phyloP scores from a whole-genome alignment of 1,140 invertebrate genomes.

The Philotrypesis tridentata region DNA sequence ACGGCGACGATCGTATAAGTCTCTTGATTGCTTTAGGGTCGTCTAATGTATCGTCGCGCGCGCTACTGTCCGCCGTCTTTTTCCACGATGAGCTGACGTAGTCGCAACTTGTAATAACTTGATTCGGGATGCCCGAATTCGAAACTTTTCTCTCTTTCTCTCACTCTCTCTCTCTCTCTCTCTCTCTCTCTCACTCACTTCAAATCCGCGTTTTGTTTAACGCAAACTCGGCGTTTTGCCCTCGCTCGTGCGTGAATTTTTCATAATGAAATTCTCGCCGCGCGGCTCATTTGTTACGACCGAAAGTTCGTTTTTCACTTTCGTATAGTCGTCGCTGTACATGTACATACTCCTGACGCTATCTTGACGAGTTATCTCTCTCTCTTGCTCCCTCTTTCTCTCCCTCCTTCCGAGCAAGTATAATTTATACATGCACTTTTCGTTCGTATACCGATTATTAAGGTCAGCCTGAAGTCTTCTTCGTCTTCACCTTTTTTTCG shows the following conservation, averaged over 20 bases:
- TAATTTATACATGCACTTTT: neutral
- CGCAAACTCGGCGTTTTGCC: neutral
- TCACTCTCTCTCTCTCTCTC: constrained; percentile 8
- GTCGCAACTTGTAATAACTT: neutral
- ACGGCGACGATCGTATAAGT: constrained; percentile 46
- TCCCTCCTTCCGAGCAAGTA: neutral
- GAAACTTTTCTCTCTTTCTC: constrained; percentile 3
- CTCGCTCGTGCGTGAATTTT: neutral
- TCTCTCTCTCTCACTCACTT: neutral
- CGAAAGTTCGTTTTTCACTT: neutral
- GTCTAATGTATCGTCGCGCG: constrained; percentile 42
- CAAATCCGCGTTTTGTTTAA: neutral
- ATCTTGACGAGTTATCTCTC: constrained; percentile 34
- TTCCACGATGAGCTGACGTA: neutral
- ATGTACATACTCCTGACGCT: neutral
- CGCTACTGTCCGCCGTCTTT: constrained; percentile 17
- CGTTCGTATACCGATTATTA: neutral
- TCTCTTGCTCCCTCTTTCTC: too few relatives aligned
- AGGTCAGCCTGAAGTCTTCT: neutral
- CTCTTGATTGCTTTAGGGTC: constrained; percentile 51
- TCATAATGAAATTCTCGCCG: neutral
- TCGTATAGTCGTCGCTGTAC: constrained; percentile 10
- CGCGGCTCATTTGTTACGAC: too few relatives aligned
- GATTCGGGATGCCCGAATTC: constrained; percentile 8
- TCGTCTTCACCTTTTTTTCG: neutral